Evolutionary conservation across 2,113 vertebrate genomes (phyloP).

Genomic region (Panthera leo): DNA sequence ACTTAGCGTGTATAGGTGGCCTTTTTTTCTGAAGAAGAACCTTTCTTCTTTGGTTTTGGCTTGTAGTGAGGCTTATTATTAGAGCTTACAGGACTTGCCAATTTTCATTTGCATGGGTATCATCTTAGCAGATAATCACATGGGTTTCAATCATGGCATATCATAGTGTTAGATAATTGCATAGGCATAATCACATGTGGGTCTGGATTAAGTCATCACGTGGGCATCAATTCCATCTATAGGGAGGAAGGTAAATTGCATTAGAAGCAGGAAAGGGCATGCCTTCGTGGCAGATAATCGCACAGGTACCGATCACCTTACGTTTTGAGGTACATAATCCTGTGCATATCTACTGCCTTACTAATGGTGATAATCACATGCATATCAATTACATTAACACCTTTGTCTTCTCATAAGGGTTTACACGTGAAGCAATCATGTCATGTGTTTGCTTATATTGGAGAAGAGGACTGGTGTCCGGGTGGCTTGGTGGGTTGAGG

Average conservation of each 20-base stretch:
- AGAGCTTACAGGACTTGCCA: slow-evolving; percentile 58
- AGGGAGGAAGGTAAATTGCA: slow-evolving; percentile 48
- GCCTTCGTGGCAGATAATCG: slow-evolving; percentile 49
- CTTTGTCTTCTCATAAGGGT: slow-evolving; percentile 4
- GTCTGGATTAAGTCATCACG: slow-evolving; percentile 33
- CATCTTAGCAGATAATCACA: slow-evolving; percentile 74
- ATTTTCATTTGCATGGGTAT: slow-evolving; percentile 69
- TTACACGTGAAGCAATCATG: neutral
- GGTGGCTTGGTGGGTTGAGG: neutral
- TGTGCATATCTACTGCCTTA: neutral
- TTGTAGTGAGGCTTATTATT: slow-evolving; percentile 66
- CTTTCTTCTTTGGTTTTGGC: slow-evolving; percentile 44
- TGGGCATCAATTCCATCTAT: slow-evolving; percentile 17
- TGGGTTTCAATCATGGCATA: slow-evolving; percentile 65
- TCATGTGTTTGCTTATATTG: neutral
- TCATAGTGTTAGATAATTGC: slow-evolving; percentile 73
- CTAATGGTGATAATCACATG: slow-evolving; percentile 8
- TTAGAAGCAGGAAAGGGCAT: slow-evolving; percentile 37
- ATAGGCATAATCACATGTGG: slow-evolving; percentile 60
- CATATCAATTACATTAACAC: neutral
- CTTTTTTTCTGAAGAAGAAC: slow-evolving; percentile 50
- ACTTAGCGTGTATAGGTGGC: neutral
- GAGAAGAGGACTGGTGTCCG: neutral
- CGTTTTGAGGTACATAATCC: slow-evolving; percentile 52
- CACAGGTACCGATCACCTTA: slow-evolving; percentile 52